These are phyloP conservation scores for Drosophila tanythrix DNA, from an alignment of 2,888 invertebrate species.

Conservation along the genomic window DNA sequence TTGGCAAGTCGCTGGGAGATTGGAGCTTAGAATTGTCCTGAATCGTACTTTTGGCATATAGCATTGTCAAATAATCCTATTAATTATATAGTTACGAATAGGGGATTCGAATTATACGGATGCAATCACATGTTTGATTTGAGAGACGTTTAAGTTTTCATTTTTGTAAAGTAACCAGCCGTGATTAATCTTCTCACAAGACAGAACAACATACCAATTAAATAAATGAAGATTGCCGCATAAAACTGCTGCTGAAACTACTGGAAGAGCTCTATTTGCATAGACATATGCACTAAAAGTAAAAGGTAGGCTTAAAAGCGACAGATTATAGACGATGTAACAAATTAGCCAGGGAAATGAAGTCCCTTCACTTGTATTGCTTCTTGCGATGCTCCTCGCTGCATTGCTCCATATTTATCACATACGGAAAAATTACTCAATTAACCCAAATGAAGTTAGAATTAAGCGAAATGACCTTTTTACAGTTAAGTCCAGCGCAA, in stretches of 20 bases:
- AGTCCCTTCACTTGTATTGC: slow-evolving; percentile 56
- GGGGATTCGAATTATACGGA: neutral
- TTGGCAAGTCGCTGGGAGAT: neutral
- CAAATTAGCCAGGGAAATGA: slow-evolving; percentile 55
- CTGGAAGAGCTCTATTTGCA: slow-evolving; percentile 37
- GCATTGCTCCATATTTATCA: slow-evolving; percentile 68
- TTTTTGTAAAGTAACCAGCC: neutral
- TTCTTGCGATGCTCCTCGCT: slow-evolving; percentile 38
- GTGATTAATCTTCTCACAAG: neutral
- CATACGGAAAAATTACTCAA: slow-evolving; percentile 67
- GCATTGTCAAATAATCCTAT: neutral
- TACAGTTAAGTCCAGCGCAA: slow-evolving; percentile 29
- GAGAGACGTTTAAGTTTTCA: neutral
- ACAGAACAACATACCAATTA: neutral
- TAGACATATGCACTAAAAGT: slow-evolving; percentile 36
- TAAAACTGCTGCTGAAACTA: neutral
- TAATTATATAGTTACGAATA: neutral
- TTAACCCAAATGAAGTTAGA: slow-evolving; percentile 68
- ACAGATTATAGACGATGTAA: slow-evolving; percentile 67
- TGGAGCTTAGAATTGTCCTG: neutral
- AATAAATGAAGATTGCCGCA: neutral
- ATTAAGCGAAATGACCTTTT: slow-evolving; percentile 72
- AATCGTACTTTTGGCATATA: neutral
- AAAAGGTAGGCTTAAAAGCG: slow-evolving; percentile 51
- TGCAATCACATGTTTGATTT: neutral